phyloP scores from a whole-genome alignment of 1,140 invertebrate genomes.

The Pogonus chalceus region DNA sequence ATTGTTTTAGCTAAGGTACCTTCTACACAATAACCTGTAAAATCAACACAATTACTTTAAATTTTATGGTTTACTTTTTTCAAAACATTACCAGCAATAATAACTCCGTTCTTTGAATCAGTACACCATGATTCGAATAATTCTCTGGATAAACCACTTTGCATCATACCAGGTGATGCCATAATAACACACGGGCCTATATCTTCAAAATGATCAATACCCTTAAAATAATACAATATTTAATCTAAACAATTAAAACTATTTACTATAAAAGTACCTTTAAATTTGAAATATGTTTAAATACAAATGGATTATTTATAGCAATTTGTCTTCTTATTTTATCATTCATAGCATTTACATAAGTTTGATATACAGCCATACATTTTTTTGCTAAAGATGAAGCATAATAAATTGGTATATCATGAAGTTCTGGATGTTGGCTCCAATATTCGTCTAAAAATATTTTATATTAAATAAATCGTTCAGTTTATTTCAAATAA shows the following conservation, averaged over 20 bases:
- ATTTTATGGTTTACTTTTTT: constrained; percentile 5
- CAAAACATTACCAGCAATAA: constrained; percentile 69
- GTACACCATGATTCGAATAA: constrained; percentile 99
- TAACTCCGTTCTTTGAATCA: constrained; percentile 94
- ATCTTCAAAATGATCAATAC: constrained; percentile 99
- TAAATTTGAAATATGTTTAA: constrained; percentile 96
- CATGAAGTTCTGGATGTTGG: constrained; percentile 94
- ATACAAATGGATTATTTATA: constrained; percentile 98
- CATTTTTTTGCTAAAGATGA: constrained; percentile 98
- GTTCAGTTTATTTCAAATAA: too few species aligned
- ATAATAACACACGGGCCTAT: constrained; percentile 98
- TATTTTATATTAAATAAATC: too few species aligned
- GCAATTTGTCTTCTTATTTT: constrained; percentile 92
- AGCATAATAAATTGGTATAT: constrained; percentile 99
- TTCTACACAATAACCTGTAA: constrained; percentile 90
- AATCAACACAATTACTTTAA: constrained; percentile 11
- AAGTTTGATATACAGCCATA: constrained; percentile 99
- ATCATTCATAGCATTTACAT: constrained; percentile 99
- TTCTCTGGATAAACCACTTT: constrained; percentile 93
- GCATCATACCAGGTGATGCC: constrained; percentile 99
- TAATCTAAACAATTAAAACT: neutral
- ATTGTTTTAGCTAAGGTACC: constrained; percentile 96
- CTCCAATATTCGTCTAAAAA: constrained; percentile 92
- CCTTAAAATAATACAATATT: constrained; percentile 42
- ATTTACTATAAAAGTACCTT: constrained; percentile 51